Evolutionary conservation across 2,113 vertebrate genomes (phyloP), one percentile per base, ranked within the genome.

Genomic region (Phrynosoma platyrhinos): DNA sequence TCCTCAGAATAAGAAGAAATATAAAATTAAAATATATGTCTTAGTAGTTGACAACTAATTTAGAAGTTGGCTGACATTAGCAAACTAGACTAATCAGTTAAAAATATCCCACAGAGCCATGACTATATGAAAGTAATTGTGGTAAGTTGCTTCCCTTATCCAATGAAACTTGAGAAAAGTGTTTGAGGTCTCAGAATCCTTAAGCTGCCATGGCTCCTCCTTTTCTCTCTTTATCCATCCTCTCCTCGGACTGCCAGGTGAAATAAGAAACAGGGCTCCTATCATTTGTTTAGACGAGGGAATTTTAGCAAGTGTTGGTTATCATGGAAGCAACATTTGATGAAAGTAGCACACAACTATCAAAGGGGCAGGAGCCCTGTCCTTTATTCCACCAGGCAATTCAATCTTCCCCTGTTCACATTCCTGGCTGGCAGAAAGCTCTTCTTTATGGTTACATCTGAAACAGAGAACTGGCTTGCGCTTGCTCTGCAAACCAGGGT

Each of bases 21-120:
- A 72, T 47, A 55, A 84, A 72, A 72, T 10, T 40, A 69, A 69
- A 69, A 69, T n/a, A 72, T 9, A n/a, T 10, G 16, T 13, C 66
- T 71, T 83, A 16, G 20, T 62, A n/a, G 58, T 6, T 80, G 14
- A 83, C 85, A 76, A 81, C 91, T 89, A 87, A 25, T 68, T 80
- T 87, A 69, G 81, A 72, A 85, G 80, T 27, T 68, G 53, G 42
- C 74, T 25, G 85, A 0, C 0, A 71, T 80, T 83, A 89, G 58
- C 25, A 78, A 93, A 72, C 0, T 42, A 0, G 53, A 53, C 25
- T 36, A 6, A 62, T n/a, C 20, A 84, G 23, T 79, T 1, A 12
- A 88, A 27, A 42, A 18, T n/a, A 40, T 47, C 64, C 16, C 68
- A 74, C 13, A 81, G 40, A 80, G 32, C 69, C 47, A 58, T 87